Base-by-base conservation (phyloP, 2,888 invertebrate genomes). In the Parnassius mnemosyne region DNA sequence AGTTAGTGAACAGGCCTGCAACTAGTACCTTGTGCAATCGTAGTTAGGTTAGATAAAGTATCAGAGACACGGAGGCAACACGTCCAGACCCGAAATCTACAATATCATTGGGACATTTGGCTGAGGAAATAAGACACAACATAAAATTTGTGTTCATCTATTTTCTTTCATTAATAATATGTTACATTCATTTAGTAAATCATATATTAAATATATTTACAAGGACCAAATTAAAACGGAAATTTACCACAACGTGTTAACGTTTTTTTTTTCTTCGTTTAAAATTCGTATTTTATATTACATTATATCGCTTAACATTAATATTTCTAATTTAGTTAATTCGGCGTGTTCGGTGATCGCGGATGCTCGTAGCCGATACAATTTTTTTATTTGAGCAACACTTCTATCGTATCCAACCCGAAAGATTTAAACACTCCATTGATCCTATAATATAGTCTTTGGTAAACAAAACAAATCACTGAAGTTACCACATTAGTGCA, bases 131-230 rank as follows among this genome's bases (percentile, higher is more conserved):
- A 72, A 88, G 85, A 86, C 84, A 70, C 80, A 67, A 52, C 63
- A 73, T 79, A 90, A 89, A 91, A 90, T 84, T 79, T 87, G 84
- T 85, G 83, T 86, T 83, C 87, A 88, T 89, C 89, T 90, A 90
- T 89, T 88, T 88, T 78, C 68, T 81, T 86, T 89, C 87, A 88
- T 88, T 90, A 90, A 85, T 90, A 91, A 89, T 90, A 89, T 88
- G 87, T 89, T 91, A 90, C 89, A 90, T 89, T 90, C 87, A 89
- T 90, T 87, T 88, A 87, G 82, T 89, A 87, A 90, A 91, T 89
- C 84, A 92, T 90, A 92, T 85, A 89, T 89, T 91, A 89, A 90
- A 89, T 89, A 84, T 86, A 92, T 92, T 89, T 92, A 92, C 92
- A 92, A 85, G 88, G 89, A 87, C 85, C 50, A 43, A 85, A 84